Percentiles rank a stretch among this genome's conserved stretches.
Conservation (phyloP, 2,888 invertebrate species). For the Pantelozetes paolii region DNA sequence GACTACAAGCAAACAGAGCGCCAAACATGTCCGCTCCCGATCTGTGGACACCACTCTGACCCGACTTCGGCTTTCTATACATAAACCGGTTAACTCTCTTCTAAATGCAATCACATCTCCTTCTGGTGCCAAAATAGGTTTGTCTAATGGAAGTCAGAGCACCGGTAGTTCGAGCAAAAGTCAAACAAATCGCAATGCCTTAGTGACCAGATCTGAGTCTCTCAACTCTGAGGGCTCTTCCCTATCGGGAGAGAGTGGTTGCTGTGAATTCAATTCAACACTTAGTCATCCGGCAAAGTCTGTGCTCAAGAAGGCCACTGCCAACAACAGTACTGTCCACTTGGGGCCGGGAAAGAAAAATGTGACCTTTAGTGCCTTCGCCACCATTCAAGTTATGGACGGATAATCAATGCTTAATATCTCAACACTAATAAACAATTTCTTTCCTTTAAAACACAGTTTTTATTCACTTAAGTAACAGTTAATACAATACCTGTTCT, state of each 20-base stretch:
- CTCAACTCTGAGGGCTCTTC: slow-evolving; percentile 43
- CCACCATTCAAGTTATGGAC: slow-evolving; percentile 47
- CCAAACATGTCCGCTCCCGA: slow-evolving; percentile 28
- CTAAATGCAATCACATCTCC: slow-evolving; percentile 21
- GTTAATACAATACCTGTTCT: too few species aligned
- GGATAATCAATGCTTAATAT: slow-evolving; percentile 30
- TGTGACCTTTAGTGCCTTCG: slow-evolving; percentile 48
- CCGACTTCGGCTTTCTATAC: slow-evolving; percentile 18
- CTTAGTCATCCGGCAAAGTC: slow-evolving; percentile 41
- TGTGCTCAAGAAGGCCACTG: slow-evolving; percentile 43
- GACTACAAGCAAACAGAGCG: neutral
- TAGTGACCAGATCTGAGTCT: slow-evolving; percentile 40
- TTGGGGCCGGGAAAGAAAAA: slow-evolving; percentile 42
- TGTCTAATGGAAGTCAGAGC: neutral
- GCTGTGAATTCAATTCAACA: slow-evolving; percentile 36
- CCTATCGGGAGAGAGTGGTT: slow-evolving; percentile 41
- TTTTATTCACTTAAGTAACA: neutral
- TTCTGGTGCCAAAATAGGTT: slow-evolving; percentile 12
- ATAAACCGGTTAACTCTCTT: slow-evolving; percentile 4
- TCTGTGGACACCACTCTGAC: slow-evolving; percentile 38
- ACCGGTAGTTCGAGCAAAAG: slow-evolving; percentile 4
- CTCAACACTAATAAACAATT: neutral
- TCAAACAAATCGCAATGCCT: neutral
- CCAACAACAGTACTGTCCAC: slow-evolving; percentile 8
- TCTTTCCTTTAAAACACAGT: neutral